Base-by-base conservation (phyloP, 2,113 vertebrate species). In the Rhinolophus sinicus region DNA sequence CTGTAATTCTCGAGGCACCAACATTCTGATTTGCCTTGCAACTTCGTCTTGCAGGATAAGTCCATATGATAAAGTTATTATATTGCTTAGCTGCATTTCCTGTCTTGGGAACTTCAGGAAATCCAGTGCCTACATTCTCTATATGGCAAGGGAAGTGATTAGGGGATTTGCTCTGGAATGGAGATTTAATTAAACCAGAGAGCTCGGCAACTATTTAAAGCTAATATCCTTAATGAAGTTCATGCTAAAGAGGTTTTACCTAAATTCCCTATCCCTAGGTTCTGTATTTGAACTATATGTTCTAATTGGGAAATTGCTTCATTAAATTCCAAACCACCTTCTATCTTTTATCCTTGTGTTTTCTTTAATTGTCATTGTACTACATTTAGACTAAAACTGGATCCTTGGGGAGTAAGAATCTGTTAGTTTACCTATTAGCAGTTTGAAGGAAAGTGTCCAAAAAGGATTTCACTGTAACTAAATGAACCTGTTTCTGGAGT, bases 41-140 rank as follows among this genome's bases (percentile, higher is more conserved):
- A 77, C 78, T 92, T 72, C 0, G 10, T 87, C 69, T 91, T 93
- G 30, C 60, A 91, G 86, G 47, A 44, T 92, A 96, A 89, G 58
- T 87, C 26, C 50, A 84, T 88, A 92, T 88, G 90, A 91, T 73
- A 88, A 93, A 93, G 44, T 72, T 95, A 70, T 77, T 92, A 89
- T 93, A 76, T 86, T 19, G 4, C 78, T 54, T 52, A 86, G 52
- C 28, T 65, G 21, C 44, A 52, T 95, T 91, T n/a, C 52, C n/a
- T 33, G 69, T 72, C 65, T 89, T 50, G n/a, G 44, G 52, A 54
- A 92, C 88, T 85, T 96, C 28, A 86, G 69, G 93, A 96, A 95
- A 97, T 93, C 70, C 52, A 69, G 54, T 72, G 33, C 16, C 30
- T 90, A 24, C 6, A 1, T 90, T 76, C 64, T 77, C 19, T 3